These are phyloP conservation scores for Oryzaephilus surinamensis DNA, from an alignment of 1,140 invertebrate species.

Conservation along the genomic window DNA sequence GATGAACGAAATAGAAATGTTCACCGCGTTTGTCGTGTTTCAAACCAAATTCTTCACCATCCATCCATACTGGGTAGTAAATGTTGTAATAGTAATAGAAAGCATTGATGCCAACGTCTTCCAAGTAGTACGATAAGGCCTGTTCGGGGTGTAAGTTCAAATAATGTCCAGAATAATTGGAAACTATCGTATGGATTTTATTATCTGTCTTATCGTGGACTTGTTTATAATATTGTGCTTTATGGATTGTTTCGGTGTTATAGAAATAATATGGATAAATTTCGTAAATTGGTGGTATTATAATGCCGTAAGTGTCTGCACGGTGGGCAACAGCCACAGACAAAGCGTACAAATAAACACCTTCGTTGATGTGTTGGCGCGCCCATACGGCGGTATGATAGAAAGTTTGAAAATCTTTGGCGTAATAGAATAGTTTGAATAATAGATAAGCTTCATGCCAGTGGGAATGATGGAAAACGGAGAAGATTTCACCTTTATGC, in stretches of 20 bases:
- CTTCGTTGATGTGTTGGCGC: slow-evolving; percentile 49
- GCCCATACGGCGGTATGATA: slow-evolving; percentile 51
- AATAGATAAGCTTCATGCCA: slow-evolving; percentile 48
- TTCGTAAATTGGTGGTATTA: slow-evolving; percentile 55
- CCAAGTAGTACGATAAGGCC: slow-evolving; percentile 57
- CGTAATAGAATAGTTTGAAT: slow-evolving; percentile 58
- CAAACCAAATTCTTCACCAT: slow-evolving; percentile 40
- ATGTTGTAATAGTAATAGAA: slow-evolving; percentile 56
- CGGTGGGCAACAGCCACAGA: slow-evolving; percentile 49
- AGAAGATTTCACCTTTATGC: slow-evolving; percentile 49
- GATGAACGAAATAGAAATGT: slow-evolving; percentile 47
- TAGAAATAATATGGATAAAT: slow-evolving; percentile 56
- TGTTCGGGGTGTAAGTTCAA: slow-evolving; percentile 37
- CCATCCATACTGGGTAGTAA: slow-evolving; percentile 53
- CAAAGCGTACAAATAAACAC: slow-evolving; percentile 51
- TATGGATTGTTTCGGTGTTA: slow-evolving; percentile 45
- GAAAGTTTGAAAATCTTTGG: slow-evolving; percentile 50
- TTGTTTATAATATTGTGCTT: slow-evolving; percentile 46
- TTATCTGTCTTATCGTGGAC: slow-evolving; percentile 36
- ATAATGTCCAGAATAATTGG: slow-evolving; percentile 43
- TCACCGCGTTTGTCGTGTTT: slow-evolving; percentile 49
- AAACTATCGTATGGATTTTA: slow-evolving; percentile 35
- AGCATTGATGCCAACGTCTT: slow-evolving; percentile 59
- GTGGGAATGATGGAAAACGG: slow-evolving; percentile 48
- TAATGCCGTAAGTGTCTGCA: slow-evolving; percentile 46